phyloP scores from a whole-genome alignment of 2,113 vertebrate genomes.

The Propithecus coquereli region DNA sequence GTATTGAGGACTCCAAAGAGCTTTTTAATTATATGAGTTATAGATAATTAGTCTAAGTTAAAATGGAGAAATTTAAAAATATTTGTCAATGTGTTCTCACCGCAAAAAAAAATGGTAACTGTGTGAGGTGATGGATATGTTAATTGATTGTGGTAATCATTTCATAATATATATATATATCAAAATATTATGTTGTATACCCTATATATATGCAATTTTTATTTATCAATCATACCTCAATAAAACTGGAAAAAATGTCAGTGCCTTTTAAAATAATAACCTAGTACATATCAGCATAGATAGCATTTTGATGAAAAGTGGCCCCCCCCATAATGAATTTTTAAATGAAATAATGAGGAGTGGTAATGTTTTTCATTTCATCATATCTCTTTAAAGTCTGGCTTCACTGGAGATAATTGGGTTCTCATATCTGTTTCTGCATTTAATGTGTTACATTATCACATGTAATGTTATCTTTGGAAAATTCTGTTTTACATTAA shows the following conservation, averaged over 20 bases:
- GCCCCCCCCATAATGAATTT: neutral
- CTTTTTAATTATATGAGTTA: slow-evolving; percentile 15
- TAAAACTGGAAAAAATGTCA: neutral
- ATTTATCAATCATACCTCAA: neutral
- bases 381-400: neutral
- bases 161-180: neutral
- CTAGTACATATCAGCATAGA: neutral
- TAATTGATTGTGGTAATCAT: neutral
- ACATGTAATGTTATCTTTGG: neutral
- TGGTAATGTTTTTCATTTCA: neutral
- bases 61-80: neutral
- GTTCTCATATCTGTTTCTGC: neutral
- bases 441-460: neutral
- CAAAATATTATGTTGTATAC: neutral
- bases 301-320: neutral
- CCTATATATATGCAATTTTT: neutral
- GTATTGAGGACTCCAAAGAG: neutral
- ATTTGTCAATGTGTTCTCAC: neutral
- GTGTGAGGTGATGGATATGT: neutral
- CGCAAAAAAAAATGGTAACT: neutral
- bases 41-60: slow-evolving; percentile 14
- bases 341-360: neutral
- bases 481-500: neutral
- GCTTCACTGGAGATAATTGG: neutral
- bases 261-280: neutral